Evolutionary conservation across 2,888 invertebrate genomes (phyloP).

Genomic region (Eupithecia inturbata): DNA sequence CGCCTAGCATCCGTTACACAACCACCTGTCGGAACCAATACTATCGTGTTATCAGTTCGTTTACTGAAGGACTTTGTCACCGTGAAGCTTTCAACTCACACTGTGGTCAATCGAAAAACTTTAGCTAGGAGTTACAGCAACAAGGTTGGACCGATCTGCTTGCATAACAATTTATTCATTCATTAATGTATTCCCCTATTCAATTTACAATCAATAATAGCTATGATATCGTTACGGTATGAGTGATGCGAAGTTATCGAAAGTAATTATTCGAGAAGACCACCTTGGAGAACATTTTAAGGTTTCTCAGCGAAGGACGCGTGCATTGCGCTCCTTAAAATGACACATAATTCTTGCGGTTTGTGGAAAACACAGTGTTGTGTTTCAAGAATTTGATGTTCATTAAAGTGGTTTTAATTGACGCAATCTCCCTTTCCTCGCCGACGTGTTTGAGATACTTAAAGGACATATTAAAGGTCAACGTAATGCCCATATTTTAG

Average conservation of each 20-base stretch:
- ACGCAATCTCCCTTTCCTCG: conserved; percentile 43
- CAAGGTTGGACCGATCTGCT: conserved; percentile 20
- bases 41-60: conserved; percentile 34
- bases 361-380: conserved; percentile 45
- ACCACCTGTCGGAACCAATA: conserved; percentile 46
- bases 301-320: conserved; percentile 66
- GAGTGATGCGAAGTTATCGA: conserved; percentile 63
- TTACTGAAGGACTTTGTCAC: conserved; percentile 33
- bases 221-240: conserved; percentile 46
- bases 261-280: conserved; percentile 66
- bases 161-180: conserved; percentile 21
- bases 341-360: conserved; percentile 48
- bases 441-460: conserved; percentile 43
- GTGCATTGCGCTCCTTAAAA: conserved; percentile 37
- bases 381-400: conserved; percentile 46
- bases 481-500: conserved; percentile 40
- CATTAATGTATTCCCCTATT: conserved; percentile 55
- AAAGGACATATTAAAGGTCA: conserved; percentile 44
- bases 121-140: conserved; percentile 9
- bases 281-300: conserved; percentile 68
- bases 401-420: conserved; percentile 42
- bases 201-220: conserved; percentile 50
- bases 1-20: conserved; percentile 54
- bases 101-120: conserved; percentile 9
- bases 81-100: conserved; percentile 18